Conservation (phyloP, 2,113 vertebrate genomes). For the Tympanuchus pallidicinctus region DNA sequence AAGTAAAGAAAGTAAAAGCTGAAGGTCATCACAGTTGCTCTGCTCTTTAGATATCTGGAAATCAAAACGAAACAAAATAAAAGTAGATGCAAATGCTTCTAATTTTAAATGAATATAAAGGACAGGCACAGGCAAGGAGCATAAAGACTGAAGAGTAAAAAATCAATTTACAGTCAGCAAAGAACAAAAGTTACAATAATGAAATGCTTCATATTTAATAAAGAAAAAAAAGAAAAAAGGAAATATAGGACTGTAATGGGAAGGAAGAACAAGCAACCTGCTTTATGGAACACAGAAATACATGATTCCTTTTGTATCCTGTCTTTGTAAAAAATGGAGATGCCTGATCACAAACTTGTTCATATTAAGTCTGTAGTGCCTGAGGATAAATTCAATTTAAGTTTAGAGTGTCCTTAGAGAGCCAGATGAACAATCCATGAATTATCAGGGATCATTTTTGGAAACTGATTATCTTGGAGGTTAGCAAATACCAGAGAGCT, state of each 20-base stretch:
- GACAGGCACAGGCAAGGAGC: background rate
- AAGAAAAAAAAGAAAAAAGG: background rate
- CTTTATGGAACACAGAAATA: background rate
- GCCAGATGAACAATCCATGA: background rate
- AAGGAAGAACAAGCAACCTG: background rate
- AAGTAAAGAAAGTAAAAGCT: background rate
- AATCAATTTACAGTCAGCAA: background rate
- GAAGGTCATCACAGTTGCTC: background rate
- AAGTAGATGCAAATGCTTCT: background rate
- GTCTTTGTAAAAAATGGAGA: background rate
- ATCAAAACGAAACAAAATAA: background rate
- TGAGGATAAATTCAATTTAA: background rate
- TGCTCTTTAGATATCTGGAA: background rate
- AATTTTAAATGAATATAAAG: background rate
- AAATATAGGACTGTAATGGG: background rate
- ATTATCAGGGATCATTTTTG: background rate
- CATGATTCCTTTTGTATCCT: background rate
- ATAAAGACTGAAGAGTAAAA: background rate
- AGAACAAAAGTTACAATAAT: background rate
- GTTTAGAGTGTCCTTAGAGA: background rate
- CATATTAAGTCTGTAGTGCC: background rate
- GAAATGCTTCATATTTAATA: background rate
- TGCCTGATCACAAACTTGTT: background rate
- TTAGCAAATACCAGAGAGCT: conserved; percentile 9
- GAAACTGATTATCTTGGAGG: background rate